Percentiles rank a stretch among this genome's conserved stretches.
Evolutionary conservation across 2,888 invertebrate species (phyloP).

Genomic region (Criorhina ranunculi): DNA sequence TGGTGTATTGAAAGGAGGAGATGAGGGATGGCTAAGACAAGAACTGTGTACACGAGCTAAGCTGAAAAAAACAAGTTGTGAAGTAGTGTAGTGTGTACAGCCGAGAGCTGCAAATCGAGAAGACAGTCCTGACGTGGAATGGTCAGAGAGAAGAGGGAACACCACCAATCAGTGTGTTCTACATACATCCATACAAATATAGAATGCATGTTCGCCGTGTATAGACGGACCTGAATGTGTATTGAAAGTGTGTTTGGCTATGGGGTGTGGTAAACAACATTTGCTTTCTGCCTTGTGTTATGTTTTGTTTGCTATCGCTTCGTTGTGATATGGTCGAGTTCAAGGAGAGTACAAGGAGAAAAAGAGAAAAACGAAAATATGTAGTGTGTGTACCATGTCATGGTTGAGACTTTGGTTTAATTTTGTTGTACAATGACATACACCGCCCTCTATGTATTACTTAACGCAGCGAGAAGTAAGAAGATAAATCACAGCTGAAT

Average conservation of each 20-base stretch:
- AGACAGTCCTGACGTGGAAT: slow-evolving; percentile 15
- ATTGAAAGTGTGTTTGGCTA: slow-evolving; percentile 36
- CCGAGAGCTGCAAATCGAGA: slow-evolving; percentile 33
- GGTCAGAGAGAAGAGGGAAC: not conserved
- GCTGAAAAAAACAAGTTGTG: slow-evolving; percentile 47
- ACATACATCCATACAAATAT: slow-evolving; percentile 8
- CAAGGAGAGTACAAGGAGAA: slow-evolving; percentile 44
- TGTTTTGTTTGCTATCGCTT: slow-evolving; percentile 27
- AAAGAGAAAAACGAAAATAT: slow-evolving; percentile 12
- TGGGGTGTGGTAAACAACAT: slow-evolving; percentile 56
- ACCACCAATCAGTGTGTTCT: slow-evolving; percentile 4
- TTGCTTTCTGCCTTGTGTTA: slow-evolving; percentile 39
- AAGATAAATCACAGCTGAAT: slow-evolving; percentile 2
- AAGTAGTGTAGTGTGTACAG: slow-evolving; percentile 33
- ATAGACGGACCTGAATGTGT: slow-evolving; percentile 27
- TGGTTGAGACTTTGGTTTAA: slow-evolving; percentile 37
- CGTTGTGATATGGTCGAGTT: slow-evolving; percentile 55
- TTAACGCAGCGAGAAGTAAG: not conserved
- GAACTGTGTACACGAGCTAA: slow-evolving; percentile 25
- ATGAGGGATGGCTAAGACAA: slow-evolving; percentile 16
- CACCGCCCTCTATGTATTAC: slow-evolving; percentile 2
- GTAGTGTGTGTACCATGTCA: slow-evolving; percentile 30
- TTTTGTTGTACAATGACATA: slow-evolving; percentile 14
- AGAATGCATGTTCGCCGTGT: slow-evolving; percentile 9
- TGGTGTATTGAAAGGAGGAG: not conserved